Base-by-base conservation (phyloP, 2,797 vertebrate species). In the Poeciliopsis paucimaculata region DNA sequence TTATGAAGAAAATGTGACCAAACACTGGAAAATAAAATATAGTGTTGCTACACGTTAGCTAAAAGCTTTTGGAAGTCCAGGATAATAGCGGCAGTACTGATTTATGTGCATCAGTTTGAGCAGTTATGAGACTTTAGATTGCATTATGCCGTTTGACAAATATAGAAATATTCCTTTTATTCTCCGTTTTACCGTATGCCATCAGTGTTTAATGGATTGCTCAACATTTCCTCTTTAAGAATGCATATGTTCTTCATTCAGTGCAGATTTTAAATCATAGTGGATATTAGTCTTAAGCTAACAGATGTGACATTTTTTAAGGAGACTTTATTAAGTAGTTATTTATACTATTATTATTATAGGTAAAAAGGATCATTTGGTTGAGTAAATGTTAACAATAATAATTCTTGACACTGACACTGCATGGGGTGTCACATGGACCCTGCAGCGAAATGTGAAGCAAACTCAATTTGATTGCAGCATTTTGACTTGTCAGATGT, bases 1-100 rank as follows among this genome's bases (percentile, higher is more conserved):
- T 79, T 39, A 28, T 43, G 49, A 77, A 39, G 46, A 26, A 34
- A 28, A 43, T 73, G 57, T 76, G 34, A 70, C 64, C 73, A 72
- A 87, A 75, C 28, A 26, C 20, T 16, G 77, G 62, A 57, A 47
- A 82, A 78, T 36, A 46, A 76, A 77, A 66, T 18, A 39, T 16
- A 20, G 20, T 18, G 53, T 45, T 75, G 55, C 26, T 9, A 43
- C 75, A 68, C 41, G 74, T 62, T 53, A 41, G 72, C 64, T 47
- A 31, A 76, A 57, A 77, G 39, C 23, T 23, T 9, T 75, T 80
- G 11, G 26, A 64, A 46, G 13, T 39, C 23, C 8, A 15, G 31
- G 8, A 39, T 77, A 9, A 7, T 70, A 36, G 26, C 10, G 72
- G 26, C 20, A 51, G 10, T 49, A 13, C 45, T 6, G 47, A 81